Base-by-base conservation (phyloP, 2,888 invertebrate species). In the Zygaena filipendulae region DNA sequence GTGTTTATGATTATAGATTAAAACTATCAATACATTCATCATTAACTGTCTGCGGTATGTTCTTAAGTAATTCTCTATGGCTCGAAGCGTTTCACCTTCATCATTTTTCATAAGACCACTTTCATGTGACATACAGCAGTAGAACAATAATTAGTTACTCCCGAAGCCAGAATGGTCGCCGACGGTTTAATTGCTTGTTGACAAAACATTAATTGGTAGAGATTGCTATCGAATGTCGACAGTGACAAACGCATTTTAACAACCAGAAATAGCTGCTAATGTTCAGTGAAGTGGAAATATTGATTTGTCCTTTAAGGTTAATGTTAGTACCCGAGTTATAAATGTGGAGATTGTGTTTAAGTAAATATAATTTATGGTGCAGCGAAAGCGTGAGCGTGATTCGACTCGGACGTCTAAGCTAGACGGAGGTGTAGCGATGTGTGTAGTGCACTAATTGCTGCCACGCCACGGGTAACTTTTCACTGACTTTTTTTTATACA, bases 361-460 rank as follows among this genome's bases (percentile, higher is more conserved):
- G n/a, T n/a, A n/a, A n/a, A n/a, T n/a, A n/a, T n/a, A n/a, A n/a
- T n/a, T n/a, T n/a, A n/a, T n/a, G n/a, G n/a, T n/a, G 40, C 35
- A 32, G 41, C 36, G 47, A 52, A 48, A 46, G 47, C 44, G 39
- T 9, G 18, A 23, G 10, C 28, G 32, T 29, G 36, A 30, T 24
- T 32, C 14, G 30, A 19, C 14, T 30, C 33, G 29, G 37, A 32
- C 38, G 36, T 32, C 40, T 35, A n/a, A n/a, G n/a, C 44, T 35
- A 45, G 47, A 39, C 46, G 36, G 38, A 38, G 52, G 53, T 37
- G 56, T 38, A 49, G 43, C 45, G 38, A 44, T 39, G 36, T 48
- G 43, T 47, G 49, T 45, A 36, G 32, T 35, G 36, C 28, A 35
- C 46, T 54, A 54, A 58, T 53, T 49, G 46, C 48, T 43, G 40